Conservation (phyloP, 2,888 invertebrate genomes). For the Petrolisthes manimaculis region DNA sequence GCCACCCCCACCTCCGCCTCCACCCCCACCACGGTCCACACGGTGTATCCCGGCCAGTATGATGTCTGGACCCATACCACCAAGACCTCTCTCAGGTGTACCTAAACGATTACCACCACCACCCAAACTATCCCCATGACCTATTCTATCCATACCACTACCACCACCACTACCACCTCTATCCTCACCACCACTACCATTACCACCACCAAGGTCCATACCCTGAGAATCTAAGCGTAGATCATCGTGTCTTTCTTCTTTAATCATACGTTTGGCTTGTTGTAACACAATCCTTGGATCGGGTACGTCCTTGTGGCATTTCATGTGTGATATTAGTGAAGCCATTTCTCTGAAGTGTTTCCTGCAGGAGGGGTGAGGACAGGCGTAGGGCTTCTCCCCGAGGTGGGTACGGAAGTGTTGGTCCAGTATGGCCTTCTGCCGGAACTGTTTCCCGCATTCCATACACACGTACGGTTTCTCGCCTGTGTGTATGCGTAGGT, state of each 20-base stretch:
- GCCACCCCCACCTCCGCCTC: too few species aligned
- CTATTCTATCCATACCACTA: slow-evolving; percentile 38
- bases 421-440: slow-evolving; percentile 64
- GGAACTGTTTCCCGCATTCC: slow-evolving; percentile 64
- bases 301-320: slow-evolving; percentile 65
- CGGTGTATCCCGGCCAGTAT: too few species aligned
- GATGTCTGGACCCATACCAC: not conserved
- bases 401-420: slow-evolving; percentile 64
- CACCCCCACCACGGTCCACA: not conserved
- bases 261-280: slow-evolving; percentile 62
- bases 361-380: slow-evolving; percentile 64
- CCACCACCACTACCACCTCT: slow-evolving; percentile 30
- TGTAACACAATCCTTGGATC: slow-evolving; percentile 64
- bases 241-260: slow-evolving; percentile 59
- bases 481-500: slow-evolving; percentile 64
- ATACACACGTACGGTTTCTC: slow-evolving; percentile 65
- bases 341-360: slow-evolving; percentile 66
- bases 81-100: not conserved
- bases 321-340: slow-evolving; percentile 64
- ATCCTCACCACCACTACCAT: slow-evolving; percentile 10
- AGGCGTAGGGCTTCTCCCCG: slow-evolving; percentile 65
- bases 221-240: slow-evolving; percentile 19
- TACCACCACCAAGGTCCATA: slow-evolving; percentile 16
- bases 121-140: slow-evolving; percentile 28
- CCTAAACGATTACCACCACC: not conserved